Conservation (phyloP, 2,113 vertebrate species). For the Acrocephalus kingi region DNA sequence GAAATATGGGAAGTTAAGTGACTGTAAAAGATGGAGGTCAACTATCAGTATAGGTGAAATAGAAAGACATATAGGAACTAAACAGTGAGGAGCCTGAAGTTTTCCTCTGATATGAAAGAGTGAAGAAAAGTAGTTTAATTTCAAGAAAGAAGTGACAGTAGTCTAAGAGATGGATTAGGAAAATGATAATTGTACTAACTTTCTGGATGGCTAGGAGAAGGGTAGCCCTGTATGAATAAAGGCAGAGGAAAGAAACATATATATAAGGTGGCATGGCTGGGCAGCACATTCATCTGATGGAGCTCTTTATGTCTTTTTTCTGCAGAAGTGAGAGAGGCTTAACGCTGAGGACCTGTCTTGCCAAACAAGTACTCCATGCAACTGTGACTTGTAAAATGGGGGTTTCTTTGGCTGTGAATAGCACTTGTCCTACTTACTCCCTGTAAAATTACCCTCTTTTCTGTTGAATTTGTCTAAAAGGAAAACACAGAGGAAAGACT, state of each 20-base stretch:
- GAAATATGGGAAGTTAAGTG: background rate
- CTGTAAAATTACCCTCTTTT: background rate
- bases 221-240: background rate
- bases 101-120: background rate
- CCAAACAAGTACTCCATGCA: background rate
- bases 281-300: background rate
- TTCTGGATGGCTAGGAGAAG: background rate
- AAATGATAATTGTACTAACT: background rate
- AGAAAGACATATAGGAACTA: background rate
- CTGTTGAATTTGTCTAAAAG: background rate
- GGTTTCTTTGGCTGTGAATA: background rate
- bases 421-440: background rate
- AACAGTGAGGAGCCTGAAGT: background rate
- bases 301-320: background rate
- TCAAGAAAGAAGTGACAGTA: background rate
- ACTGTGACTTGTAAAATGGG: background rate
- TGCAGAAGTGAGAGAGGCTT: background rate
- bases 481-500: background rate
- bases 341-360: accelerated
- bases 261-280: background rate
- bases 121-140: background rate
- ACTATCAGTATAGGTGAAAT: background rate
- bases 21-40: background rate
- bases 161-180: background rate
- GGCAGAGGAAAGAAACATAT: background rate